A percentile compares a stretch with the other conserved stretches of the same genome.
Conservation (phyloP, 2,113 vertebrate species). For the Speoplatyrhinus poulsoni region DNA sequence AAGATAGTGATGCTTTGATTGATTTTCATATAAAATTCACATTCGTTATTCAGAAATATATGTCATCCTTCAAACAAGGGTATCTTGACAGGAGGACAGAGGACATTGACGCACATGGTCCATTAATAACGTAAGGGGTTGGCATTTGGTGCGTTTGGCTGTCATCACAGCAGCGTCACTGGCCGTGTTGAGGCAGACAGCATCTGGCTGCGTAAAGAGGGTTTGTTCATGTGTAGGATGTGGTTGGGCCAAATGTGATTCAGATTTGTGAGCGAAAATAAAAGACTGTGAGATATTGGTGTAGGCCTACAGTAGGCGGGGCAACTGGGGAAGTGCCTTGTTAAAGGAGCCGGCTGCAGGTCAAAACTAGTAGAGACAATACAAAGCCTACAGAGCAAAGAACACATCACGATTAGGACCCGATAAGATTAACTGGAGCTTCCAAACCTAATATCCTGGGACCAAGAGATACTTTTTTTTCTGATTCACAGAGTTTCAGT, state of each 20-base stretch:
- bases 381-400: not conserved
- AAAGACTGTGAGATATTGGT: not conserved
- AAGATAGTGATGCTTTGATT: not conserved
- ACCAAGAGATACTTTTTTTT: too few relatives aligned
- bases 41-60: not conserved
- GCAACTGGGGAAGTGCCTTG: not conserved
- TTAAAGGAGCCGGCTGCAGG: not conserved
- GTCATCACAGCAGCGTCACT: conserved; percentile 54
- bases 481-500: not conserved
- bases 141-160: conserved; percentile 59
- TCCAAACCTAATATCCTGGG: not conserved
- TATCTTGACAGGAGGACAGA: conserved; percentile 10
- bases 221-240: not conserved
- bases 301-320: not conserved
- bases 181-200: conserved; percentile 4
- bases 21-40: not conserved
- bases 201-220: not conserved
- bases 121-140: conserved; percentile 67
- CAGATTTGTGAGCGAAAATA: conserved; percentile 7
- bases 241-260: not conserved
- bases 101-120: conserved; percentile 8
- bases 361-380: not conserved
- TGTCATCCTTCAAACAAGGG: not conserved
- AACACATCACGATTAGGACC: not conserved
- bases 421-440: not conserved